Conservation (phyloP, 2,113 vertebrate species). For the Ursus arctos region DNA sequence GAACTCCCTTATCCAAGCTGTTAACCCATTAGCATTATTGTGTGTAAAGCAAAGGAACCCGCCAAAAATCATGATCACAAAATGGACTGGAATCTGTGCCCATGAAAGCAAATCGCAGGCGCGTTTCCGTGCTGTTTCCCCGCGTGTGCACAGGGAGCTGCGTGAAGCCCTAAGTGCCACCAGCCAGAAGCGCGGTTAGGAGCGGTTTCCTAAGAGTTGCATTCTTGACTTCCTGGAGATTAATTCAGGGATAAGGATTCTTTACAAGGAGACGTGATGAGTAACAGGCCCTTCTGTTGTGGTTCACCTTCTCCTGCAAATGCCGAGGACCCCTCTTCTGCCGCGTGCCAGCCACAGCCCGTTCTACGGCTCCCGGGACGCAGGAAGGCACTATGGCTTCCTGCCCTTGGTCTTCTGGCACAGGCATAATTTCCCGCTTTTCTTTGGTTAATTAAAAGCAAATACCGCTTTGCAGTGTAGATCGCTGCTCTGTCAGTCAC, state of each 20-base stretch:
- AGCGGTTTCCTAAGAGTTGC: not conserved
- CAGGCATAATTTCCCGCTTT: not conserved
- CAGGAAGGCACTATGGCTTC: not conserved
- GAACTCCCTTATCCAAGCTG: not conserved
- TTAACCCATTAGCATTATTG: not conserved
- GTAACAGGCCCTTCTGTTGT: slow-evolving; percentile 11
- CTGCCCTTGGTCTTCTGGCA: not conserved
- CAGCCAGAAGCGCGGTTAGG: not conserved
- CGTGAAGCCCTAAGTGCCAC: not conserved
- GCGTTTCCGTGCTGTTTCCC: not conserved
- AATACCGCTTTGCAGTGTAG: not conserved
- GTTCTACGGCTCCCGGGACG: not conserved
- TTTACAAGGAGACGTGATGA: not conserved
- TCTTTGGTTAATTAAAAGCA: slow-evolving; percentile 58
- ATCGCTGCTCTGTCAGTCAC: not conserved
- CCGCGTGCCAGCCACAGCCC: not conserved
- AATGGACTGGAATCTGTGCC: not conserved
- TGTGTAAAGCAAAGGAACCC: not conserved
- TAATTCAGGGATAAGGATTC: not conserved
- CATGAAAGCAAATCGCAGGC: slow-evolving; percentile 70
- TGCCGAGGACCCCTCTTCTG: not conserved
- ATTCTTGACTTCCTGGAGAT: slow-evolving; percentile 30
- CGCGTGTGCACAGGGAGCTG: slow-evolving; percentile 51
- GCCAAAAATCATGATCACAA: not conserved
- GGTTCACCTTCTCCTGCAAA: slow-evolving; percentile 47